These are phyloP conservation scores for Clitarchus hookeri DNA, from an alignment of 2,888 invertebrate species.

Conservation along the genomic window DNA sequence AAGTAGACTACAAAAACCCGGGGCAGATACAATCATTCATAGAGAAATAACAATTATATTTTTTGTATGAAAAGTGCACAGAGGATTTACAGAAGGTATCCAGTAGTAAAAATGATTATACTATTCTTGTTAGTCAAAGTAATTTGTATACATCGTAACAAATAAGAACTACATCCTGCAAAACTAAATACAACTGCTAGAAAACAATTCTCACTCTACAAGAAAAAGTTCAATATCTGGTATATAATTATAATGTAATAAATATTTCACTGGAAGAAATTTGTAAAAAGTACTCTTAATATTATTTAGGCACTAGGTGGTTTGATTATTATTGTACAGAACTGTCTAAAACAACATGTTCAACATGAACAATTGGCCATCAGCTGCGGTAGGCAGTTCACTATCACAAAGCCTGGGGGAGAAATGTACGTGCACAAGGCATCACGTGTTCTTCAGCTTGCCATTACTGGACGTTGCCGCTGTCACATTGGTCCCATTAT, in stretches of 20 bases:
- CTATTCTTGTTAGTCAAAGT: not conserved
- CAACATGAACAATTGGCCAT: conserved; percentile 25
- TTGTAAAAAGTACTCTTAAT: conserved; percentile 19
- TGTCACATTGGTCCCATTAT: not conserved
- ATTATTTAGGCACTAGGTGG: conserved; percentile 23
- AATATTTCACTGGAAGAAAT: not conserved
- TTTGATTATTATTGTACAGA: conserved; percentile 25
- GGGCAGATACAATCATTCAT: not conserved
- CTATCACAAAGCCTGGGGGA: not conserved
- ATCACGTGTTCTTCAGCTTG: conserved; percentile 36
- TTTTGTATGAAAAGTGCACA: not conserved
- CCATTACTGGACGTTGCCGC: conserved; percentile 32
- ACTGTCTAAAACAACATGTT: conserved; percentile 23
- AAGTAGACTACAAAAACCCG: not conserved
- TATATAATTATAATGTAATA: not conserved
- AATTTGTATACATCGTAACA: not conserved
- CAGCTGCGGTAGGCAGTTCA: not conserved
- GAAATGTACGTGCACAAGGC: not conserved
- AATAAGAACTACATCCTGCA: not conserved
- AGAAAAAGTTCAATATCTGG: not conserved
- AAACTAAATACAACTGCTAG: not conserved
- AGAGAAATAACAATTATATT: not conserved
- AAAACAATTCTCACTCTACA: not conserved
- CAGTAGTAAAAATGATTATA: not conserved
- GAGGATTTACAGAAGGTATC: not conserved